These are phyloP conservation scores for Carposina sasakii DNA, from an alignment of 1,140 invertebrate genomes.

Conservation along the genomic window DNA sequence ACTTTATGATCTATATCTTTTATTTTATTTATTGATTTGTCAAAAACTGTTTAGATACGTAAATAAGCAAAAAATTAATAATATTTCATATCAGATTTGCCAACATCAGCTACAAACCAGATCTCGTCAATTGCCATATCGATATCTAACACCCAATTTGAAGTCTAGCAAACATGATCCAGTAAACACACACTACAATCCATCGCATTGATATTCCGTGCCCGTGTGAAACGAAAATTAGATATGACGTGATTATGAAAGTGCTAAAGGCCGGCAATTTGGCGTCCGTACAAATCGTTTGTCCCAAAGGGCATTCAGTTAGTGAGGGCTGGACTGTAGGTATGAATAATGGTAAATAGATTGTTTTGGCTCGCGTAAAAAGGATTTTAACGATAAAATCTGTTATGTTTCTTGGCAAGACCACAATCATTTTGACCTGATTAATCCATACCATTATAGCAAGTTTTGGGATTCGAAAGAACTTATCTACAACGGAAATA, in stretches of 20 bases:
- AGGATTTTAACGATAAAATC: background rate
- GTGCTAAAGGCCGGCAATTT: constrained; percentile 67
- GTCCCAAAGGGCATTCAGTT: constrained; percentile 40
- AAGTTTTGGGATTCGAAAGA: background rate
- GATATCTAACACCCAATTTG: too few species aligned
- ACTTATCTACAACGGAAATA: background rate
- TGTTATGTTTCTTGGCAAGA: background rate
- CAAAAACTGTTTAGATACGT: too few species aligned
- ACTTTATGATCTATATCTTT: background rate
- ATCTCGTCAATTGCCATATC: too few species aligned
- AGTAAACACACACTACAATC: constrained; percentile 19
- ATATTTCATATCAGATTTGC: too few species aligned
- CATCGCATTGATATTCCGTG: constrained; percentile 51
- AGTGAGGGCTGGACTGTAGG: constrained; percentile 33
- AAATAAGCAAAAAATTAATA: background rate
- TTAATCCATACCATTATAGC: background rate
- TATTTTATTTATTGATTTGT: background rate
- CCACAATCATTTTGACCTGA: background rate
- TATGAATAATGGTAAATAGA: background rate
- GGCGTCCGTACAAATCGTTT: constrained; percentile 49
- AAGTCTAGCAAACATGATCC: too few species aligned
- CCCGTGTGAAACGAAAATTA: constrained; percentile 56
- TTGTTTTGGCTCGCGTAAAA: background rate
- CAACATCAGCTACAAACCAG: too few species aligned
- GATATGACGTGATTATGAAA: constrained; percentile 69